Conservation (phyloP, 2,113 vertebrate species). For the Tringa solitaria region DNA sequence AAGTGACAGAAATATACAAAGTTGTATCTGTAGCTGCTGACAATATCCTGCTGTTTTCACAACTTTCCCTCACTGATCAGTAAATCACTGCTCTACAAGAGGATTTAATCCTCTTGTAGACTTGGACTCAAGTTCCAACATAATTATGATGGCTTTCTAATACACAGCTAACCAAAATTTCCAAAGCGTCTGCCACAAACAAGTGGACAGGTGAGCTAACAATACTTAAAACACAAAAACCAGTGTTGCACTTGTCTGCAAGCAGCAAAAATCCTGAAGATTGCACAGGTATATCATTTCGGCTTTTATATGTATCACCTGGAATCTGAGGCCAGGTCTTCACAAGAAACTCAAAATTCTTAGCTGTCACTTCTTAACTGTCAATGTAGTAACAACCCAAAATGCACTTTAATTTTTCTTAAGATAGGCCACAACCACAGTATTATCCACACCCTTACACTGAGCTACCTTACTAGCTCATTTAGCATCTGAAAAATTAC, state of each 20-base stretch:
- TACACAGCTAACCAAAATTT: not conserved
- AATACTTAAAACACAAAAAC: not conserved
- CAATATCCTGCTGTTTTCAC: not conserved
- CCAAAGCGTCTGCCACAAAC: not conserved
- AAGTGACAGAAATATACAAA: not conserved
- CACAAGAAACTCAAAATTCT: not conserved
- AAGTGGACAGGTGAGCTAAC: not conserved
- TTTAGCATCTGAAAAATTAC: not conserved
- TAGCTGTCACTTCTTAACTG: not conserved
- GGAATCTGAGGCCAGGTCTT: not conserved
- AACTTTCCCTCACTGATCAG: not conserved
- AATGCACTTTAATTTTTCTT: not conserved
- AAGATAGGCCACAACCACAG: fast-evolving
- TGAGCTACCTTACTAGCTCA: not conserved
- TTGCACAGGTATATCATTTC: not conserved
- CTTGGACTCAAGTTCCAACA: not conserved
- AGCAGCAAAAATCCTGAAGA: not conserved
- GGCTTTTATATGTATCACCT: not conserved
- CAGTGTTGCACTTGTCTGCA: not conserved
- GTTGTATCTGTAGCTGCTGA: not conserved
- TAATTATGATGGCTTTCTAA: not conserved
- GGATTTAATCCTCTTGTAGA: not conserved
- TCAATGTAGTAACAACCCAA: not conserved
- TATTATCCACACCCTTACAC: not conserved
- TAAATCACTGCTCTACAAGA: not conserved